Base-by-base conservation (phyloP, 2,888 invertebrate genomes). In the Sympetrum striolatum region DNA sequence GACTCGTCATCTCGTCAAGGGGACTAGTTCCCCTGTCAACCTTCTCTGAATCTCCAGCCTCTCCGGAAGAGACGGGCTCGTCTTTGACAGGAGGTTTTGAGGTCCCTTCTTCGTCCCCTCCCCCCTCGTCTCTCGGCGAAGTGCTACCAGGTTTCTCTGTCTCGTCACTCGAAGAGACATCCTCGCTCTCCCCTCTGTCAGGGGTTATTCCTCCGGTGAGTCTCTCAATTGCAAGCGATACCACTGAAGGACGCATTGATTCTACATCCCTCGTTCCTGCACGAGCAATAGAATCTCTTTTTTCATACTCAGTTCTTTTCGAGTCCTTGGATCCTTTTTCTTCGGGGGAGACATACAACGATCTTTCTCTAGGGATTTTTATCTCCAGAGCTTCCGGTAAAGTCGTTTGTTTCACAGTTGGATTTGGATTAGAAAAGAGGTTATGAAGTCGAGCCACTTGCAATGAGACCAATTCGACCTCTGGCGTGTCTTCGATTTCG, bases 291-390 rank as follows among this genome's bases (percentile, higher is more conserved):
- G 92, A 93, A 94, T 92, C 94, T 94, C 90, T 94, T 92, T 92
- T 94, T 94, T 94, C 94, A 92, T 94, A 94, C 93, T 94, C 94
- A 31, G 94, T 93, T 92, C 92, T 93, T 91, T 94, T 94, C 53
- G 94, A 94, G 92, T 94, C 94, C 92, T 93, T 93, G 91, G 93
- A 93, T 91, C 94, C 94, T 92, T 94, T 94, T 91, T 94, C 94
- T 92, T 94, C 94, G 94, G n/a, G 94, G 93, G 86, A 86, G 4
- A 60, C 37, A 60, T 64, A 86, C 18, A 35, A 35, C 5, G 58
- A 12, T 48, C 58, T 31, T 18, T 82, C 86, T 22, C 25, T 31
- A 10, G 37, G 12, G 18, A 15, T 37, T 60, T 22, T 35, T 15
- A 58, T 60, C 37, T 86, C 60, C 22, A 58, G 35, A 31, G 31